phyloP scores from a whole-genome alignment of 2,113 vertebrate genomes.

The Columbina picui region DNA sequence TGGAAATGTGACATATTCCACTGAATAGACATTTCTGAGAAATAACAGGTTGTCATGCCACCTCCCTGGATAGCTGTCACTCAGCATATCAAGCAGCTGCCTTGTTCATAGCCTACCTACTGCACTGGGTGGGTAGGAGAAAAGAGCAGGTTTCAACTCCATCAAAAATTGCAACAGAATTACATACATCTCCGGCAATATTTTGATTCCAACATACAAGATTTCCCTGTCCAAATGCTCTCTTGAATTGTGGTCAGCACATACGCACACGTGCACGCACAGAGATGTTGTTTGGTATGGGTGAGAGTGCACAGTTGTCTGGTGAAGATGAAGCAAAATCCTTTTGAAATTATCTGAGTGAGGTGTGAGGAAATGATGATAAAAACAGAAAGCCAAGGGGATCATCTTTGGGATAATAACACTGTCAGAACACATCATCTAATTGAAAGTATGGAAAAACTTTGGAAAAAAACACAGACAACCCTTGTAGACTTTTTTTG shows the following conservation, averaged over 20 bases:
- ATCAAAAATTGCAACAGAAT: not conserved
- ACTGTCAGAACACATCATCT: not conserved
- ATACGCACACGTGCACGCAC: accelerated
- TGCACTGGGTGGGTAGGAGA: not conserved
- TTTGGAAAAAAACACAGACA: not conserved
- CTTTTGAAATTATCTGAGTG: not conserved
- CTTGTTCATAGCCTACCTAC: not conserved
- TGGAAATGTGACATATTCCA: slow-evolving; percentile 20
- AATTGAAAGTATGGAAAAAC: not conserved
- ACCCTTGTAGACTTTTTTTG: not conserved
- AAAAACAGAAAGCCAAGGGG: not conserved
- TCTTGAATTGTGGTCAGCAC: not conserved
- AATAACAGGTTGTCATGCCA: slow-evolving; percentile 47
- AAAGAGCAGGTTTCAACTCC: not conserved
- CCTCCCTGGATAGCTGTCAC: slow-evolving; percentile 19
- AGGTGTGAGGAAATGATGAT: not conserved
- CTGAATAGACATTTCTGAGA: slow-evolving; percentile 23
- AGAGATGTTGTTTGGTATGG: not conserved
- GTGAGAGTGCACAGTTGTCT: accelerated
- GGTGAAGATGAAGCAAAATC: not conserved
- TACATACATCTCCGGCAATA: not conserved
- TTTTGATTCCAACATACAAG: not conserved
- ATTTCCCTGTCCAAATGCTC: not conserved
- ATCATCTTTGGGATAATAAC: not conserved
- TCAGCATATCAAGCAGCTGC: slow-evolving; percentile 11